These are phyloP conservation scores for Pantherophis vulpinus DNA, from an alignment of 2,797 vertebrate genomes.

Conservation along the genomic window DNA sequence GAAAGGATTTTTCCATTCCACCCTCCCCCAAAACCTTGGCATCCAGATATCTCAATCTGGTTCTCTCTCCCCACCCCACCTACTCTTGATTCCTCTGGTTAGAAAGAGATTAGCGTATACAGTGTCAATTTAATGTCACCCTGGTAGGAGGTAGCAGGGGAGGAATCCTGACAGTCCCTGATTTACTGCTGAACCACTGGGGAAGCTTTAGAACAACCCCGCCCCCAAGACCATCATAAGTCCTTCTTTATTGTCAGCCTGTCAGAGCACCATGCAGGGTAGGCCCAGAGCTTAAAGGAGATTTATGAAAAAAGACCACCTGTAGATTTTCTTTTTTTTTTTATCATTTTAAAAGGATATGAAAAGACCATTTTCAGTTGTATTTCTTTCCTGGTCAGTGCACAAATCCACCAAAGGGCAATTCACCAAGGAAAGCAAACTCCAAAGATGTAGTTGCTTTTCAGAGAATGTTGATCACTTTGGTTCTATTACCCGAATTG, in stretches of 20 bases:
- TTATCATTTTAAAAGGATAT: constrained; percentile 64
- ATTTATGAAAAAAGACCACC: constrained; percentile 66
- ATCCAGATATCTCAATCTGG: constrained; percentile 41
- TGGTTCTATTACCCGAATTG: constrained; percentile 48
- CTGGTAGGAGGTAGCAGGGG: constrained; percentile 59
- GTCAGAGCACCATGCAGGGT: constrained; percentile 58
- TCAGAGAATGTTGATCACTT: constrained; percentile 48
- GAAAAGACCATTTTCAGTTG: constrained; percentile 60
- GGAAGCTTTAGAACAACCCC: constrained; percentile 63
- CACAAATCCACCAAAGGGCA: constrained; percentile 57
- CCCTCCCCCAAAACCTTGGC: constrained; percentile 22
- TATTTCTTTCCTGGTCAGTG: constrained; percentile 57
- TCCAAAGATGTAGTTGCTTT: constrained; percentile 51
- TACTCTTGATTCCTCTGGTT: constrained; percentile 47
- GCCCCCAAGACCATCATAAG: constrained; percentile 46
- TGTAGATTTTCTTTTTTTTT: constrained; percentile 56
- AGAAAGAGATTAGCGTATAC: constrained; percentile 57
- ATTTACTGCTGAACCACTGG: constrained; percentile 67
- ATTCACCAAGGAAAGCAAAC: constrained; percentile 58
- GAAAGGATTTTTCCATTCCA: not conserved
- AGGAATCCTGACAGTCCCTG: constrained; percentile 67
- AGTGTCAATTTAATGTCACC: constrained; percentile 67
- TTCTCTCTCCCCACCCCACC: not conserved
- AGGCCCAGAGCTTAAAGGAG: constrained; percentile 65
- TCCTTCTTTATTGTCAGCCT: constrained; percentile 69